Conservation (phyloP, 2,888 invertebrate species). For the Automeris io region DNA sequence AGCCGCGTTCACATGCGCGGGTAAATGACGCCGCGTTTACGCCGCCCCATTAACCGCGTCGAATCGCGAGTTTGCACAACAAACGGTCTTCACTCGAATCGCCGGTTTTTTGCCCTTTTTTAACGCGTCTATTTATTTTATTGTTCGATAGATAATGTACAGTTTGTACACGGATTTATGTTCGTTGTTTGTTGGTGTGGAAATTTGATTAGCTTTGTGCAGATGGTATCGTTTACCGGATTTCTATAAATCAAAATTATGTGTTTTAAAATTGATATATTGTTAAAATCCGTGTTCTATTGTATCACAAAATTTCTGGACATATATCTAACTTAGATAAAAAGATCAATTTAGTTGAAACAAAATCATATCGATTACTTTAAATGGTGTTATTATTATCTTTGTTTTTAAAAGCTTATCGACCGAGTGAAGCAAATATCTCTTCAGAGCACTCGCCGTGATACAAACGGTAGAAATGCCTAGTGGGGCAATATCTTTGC, state of each 20-base stretch:
- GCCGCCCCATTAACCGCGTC: conserved; percentile 70
- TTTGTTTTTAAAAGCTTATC: too few relatives aligned
- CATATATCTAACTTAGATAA: too few relatives aligned
- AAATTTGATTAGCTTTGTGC: conserved; percentile 71
- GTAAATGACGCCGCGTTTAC: conserved; percentile 51
- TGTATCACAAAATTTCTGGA: too few relatives aligned
- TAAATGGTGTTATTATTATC: too few relatives aligned
- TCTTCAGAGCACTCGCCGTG: too few relatives aligned
- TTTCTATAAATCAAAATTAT: conserved; percentile 52
- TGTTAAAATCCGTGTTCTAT: conserved; percentile 3
- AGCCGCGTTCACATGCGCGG: conserved; percentile 62
- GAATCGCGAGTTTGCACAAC: conserved; percentile 73
- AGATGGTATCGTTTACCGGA: conserved; percentile 52
- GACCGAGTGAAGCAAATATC: too few relatives aligned
- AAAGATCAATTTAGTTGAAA: too few relatives aligned
- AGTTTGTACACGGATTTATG: conserved; percentile 21
- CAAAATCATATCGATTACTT: too few relatives aligned
- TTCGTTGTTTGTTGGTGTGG: conserved; percentile 56
- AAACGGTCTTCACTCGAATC: conserved; percentile 69
- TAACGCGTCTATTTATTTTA: conserved; percentile 53
- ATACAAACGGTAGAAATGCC: too few relatives aligned
- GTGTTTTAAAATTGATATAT: conserved; percentile 18
- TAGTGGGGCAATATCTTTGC: too few relatives aligned
- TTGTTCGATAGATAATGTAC: conserved; percentile 32
- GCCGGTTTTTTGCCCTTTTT: conserved; percentile 63